Conservation (phyloP, 2,888 invertebrate genomes). For the Leptopilina drosophilae region DNA sequence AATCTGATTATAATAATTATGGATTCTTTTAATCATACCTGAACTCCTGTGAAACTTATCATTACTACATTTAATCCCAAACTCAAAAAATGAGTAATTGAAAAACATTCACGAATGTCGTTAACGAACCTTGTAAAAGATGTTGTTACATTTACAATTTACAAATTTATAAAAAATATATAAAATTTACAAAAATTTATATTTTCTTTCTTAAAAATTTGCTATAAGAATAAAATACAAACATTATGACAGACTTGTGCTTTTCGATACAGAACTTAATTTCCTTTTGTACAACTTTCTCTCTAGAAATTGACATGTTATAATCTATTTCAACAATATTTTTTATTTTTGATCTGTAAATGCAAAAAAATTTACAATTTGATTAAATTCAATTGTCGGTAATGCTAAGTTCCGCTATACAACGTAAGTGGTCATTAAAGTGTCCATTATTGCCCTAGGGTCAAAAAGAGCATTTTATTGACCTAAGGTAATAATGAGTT, state of each 20-base stretch:
- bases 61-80: slow-evolving; percentile 11
- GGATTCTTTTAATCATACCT: not conserved
- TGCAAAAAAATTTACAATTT: no score
- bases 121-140: no score
- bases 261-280: not conserved
- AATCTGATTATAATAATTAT: no score
- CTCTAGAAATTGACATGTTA: not conserved
- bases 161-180: no score
- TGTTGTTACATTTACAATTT: no score
- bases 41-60: not conserved
- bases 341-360: not conserved
- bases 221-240: not conserved
- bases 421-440: no score
- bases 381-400: no score
- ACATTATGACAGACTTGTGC: not conserved
- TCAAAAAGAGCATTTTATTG: no score
- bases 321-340: not conserved
- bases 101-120: slow-evolving; percentile 19
- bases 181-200: not conserved
- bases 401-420: no score
- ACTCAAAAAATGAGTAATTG: not conserved
- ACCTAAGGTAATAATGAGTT: no score
- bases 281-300: not conserved
- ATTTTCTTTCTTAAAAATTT: no score
- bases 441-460: no score